Evolutionary conservation across 2,888 invertebrate genomes (phyloP), one percentile per base, ranked within the genome.

Genomic region (Sphaerophoria taeniata): DNA sequence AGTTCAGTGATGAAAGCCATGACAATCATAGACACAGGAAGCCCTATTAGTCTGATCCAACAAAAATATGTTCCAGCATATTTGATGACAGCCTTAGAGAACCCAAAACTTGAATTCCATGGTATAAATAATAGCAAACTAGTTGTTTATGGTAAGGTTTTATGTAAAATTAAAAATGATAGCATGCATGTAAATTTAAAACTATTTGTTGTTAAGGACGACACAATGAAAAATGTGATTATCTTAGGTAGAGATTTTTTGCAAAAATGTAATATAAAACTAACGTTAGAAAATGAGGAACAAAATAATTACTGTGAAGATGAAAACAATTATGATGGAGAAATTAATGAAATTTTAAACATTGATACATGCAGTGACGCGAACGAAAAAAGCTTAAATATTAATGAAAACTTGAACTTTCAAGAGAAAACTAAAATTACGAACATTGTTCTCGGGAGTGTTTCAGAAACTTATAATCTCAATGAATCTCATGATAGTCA

Each of bases 181-280:
- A 55, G n/a, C 12, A 16, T 65, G 14, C 39, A 45, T 58, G 16
- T 53, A 7, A 53, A 43, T 36, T 45, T 69, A 51, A 55, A 14
- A 51, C 14, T 76, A 9, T 58, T 47, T 49, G 56, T 76, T 12
- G 60, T 69, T 6, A 60, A 47, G 39, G 53, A 70, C 11, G 53
- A 70, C n/a, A 70, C 61, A 14, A 77, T 70, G 70, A 69, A 70
- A 61, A 69, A 76, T 58, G 1, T 60, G 3, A 43, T 70, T 14
- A 45, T 76, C 24, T 34, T 71, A 45, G 61, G 70, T 36, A 51
- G 70, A 43, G 53, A 77, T 16, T 71, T 71, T 63, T 75, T 75
- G 49, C 49, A 75, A 14, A 49, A 58, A 72, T 11, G 47, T 7
- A 73, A 74, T 47, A 63, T 65, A 9, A 74, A 65, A 55, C 24